Percentiles rank a stretch among this genome's conserved stretches.
These are phyloP conservation scores for Aphrocallistes beatrix DNA, from an alignment of 37 sponge, comb jelly and placozoan species.

Conservation along the genomic window DNA sequence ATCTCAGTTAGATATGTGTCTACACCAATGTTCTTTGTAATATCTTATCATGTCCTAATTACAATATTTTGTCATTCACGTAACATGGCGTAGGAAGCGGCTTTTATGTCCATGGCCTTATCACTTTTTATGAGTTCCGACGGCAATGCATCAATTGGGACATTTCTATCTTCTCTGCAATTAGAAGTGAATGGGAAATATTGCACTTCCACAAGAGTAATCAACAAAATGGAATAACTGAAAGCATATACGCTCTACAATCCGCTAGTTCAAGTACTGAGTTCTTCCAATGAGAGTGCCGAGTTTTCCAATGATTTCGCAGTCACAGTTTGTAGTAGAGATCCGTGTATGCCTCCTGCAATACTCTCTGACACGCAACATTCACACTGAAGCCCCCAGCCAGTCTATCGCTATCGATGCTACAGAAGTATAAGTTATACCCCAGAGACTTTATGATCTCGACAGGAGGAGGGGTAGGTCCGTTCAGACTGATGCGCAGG, in stretches of 20 bases:
- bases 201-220: neutral
- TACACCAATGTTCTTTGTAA: too few species aligned
- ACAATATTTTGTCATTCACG: too few species aligned
- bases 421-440: neutral
- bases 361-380: slow-evolving; percentile 56
- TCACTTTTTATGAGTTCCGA: too few species aligned
- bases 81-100: too few species aligned
- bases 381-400: slow-evolving; percentile 63
- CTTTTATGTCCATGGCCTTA: too few species aligned
- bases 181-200: too few species aligned
- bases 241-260: neutral
- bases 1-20: too few species aligned
- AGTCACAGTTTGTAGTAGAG: slow-evolving; percentile 27
- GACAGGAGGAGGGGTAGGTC: neutral
- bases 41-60: too few species aligned
- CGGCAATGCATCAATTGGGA: too few species aligned
- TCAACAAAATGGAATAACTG: neutral
- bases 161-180: too few species aligned
- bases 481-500: neutral
- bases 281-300: neutral
- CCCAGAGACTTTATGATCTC: neutral
- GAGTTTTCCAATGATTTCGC: neutral
- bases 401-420: slow-evolving; percentile 24
- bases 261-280: too few species aligned
- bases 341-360: slow-evolving; percentile 85